Evolutionary conservation across 2,888 invertebrate genomes (phyloP).

Genomic region (Oxycera nigricornis): DNA sequence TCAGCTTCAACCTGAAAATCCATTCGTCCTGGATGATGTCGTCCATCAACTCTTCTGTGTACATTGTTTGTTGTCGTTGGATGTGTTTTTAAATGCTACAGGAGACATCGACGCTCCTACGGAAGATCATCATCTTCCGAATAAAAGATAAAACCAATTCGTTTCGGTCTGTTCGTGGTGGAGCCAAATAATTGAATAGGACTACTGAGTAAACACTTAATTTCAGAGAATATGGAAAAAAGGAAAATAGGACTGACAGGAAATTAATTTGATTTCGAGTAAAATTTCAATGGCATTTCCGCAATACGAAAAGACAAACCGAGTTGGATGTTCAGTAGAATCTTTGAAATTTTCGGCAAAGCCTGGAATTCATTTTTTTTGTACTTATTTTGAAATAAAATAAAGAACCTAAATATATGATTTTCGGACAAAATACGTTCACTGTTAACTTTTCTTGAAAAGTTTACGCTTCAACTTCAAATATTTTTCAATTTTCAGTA

Average conservation of each 20-base stretch:
- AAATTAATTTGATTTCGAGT: slow-evolving; percentile 37
- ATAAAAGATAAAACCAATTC: slow-evolving; percentile 40
- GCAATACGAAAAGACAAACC: background rate
- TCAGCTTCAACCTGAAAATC: background rate
- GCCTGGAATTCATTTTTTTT: no score
- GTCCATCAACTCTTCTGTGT: background rate
- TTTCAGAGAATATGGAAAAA: slow-evolving; percentile 19
- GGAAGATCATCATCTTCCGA: slow-evolving; percentile 19
- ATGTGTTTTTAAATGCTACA: no score
- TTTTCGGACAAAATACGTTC: no score
- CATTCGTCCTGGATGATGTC: background rate
- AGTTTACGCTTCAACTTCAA: no score
- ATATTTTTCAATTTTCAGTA: no score
- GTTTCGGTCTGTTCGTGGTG: slow-evolving; percentile 36
- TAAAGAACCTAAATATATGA: no score
- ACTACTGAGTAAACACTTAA: slow-evolving; percentile 38
- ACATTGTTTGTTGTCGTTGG: background rate
- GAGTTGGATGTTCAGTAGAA: background rate
- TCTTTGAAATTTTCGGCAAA: no score
- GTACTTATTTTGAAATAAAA: no score
- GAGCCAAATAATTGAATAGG: slow-evolving; percentile 38
- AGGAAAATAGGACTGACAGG: slow-evolving; percentile 21
- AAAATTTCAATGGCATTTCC: background rate
- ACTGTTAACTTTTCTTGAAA: no score
- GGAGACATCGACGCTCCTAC: background rate